Conservation (phyloP, 2,888 invertebrate genomes). For the Odiellus spinosus region DNA sequence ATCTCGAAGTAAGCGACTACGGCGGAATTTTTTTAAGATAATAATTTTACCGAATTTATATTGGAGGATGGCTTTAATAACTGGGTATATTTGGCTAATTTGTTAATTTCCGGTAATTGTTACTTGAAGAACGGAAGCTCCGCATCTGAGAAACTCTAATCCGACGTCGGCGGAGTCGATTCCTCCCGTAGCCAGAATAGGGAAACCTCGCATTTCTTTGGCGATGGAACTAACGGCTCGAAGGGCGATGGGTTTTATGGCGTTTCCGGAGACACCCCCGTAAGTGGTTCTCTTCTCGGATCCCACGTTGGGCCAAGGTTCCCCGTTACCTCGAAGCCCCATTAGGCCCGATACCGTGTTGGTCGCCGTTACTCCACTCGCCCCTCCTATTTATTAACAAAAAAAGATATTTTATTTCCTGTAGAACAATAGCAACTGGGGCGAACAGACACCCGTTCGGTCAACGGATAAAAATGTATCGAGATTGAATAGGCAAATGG, state of each 20-base stretch:
- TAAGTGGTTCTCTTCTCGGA: conserved; percentile 65
- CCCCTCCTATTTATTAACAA: conserved; percentile 63
- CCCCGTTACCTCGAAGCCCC: conserved; percentile 60
- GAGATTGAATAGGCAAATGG: too few relatives aligned
- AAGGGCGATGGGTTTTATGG: conserved; percentile 84
- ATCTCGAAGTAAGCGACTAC: too few relatives aligned
- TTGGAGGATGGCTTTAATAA: too few relatives aligned
- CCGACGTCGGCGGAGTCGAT: conserved; percentile 92
- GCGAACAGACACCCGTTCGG: too few relatives aligned
- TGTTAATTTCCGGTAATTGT: too few relatives aligned
- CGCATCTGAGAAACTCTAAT: conserved; percentile 83
- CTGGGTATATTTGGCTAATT: too few relatives aligned
- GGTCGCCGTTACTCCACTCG: conserved; percentile 89
- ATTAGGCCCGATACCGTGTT: conserved; percentile 94
- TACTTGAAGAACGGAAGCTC: conserved; percentile 81
- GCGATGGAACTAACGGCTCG: conserved; percentile 79
- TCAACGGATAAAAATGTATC: too few relatives aligned
- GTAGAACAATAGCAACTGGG: too few relatives aligned
- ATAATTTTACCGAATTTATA: too few relatives aligned
- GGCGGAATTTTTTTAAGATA: too few relatives aligned
- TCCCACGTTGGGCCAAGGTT: conserved; percentile 87
- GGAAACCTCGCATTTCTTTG: conserved; percentile 64
- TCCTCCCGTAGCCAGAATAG: conserved; percentile 90
- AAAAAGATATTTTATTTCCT: neutral
- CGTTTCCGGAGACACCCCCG: conserved; percentile 85